Percentiles rank a stretch among this genome's conserved stretches.
Conservation (phyloP, 2,888 invertebrate genomes). For the Apodemia zela region DNA sequence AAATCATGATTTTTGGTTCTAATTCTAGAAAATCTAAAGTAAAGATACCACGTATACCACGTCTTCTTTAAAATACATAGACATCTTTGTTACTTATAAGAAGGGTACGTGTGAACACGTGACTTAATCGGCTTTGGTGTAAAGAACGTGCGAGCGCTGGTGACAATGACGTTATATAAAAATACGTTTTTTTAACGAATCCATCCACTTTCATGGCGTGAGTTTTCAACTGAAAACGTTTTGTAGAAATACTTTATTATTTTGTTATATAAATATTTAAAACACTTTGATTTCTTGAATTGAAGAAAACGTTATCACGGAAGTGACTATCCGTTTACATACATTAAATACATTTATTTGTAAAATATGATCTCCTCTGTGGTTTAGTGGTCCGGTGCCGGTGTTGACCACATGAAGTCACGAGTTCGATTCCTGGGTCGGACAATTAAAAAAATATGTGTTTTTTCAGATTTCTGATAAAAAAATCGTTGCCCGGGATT, state of each 20-base stretch:
- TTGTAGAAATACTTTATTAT: not conserved
- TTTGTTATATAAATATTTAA: slow-evolving; percentile 16
- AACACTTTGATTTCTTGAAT: not conserved
- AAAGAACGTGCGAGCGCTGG: slow-evolving; percentile 28
- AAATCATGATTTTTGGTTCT: too few relatives aligned
- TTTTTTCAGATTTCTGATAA: too few relatives aligned
- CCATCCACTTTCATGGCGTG: not conserved
- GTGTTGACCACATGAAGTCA: too few relatives aligned
- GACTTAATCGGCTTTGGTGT: slow-evolving; percentile 31
- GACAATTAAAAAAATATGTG: too few relatives aligned
- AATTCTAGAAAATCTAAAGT: too few relatives aligned
- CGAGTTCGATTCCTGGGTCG: too few relatives aligned
- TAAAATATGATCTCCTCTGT: too few relatives aligned
- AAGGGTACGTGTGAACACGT: slow-evolving; percentile 38
- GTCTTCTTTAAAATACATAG: not conserved
- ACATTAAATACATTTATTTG: too few relatives aligned
- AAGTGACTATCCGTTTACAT: too few relatives aligned
- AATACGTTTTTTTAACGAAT: slow-evolving; percentile 5
- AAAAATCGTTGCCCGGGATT: too few relatives aligned
- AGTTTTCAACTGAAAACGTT: slow-evolving; percentile 5
- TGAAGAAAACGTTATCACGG: too few relatives aligned
- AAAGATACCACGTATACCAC: not conserved
- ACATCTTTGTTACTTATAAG: slow-evolving; percentile 32
- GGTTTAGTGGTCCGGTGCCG: too few relatives aligned
- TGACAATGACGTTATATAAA: not conserved